Conservation (phyloP, 2,113 vertebrate genomes). For the Mobula birostris region DNA sequence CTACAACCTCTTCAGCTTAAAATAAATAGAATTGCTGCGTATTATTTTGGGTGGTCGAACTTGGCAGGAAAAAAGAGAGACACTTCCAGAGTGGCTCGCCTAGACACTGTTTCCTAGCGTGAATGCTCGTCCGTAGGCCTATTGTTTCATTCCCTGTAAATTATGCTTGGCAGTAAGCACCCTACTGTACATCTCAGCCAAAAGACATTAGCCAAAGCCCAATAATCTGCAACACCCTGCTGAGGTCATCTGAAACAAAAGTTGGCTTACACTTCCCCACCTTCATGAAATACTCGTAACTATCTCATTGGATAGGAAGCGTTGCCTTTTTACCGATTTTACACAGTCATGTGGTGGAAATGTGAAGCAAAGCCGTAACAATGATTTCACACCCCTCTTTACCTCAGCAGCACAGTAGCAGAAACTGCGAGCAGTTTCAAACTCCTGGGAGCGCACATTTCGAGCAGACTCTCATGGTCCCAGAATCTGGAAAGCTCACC, state of each 20-base stretch:
- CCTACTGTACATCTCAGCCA: slow-evolving; percentile 9
- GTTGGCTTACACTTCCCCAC: not conserved
- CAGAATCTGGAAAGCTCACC: too few species aligned
- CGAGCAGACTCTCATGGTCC: too few species aligned
- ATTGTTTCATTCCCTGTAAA: slow-evolving; percentile 29
- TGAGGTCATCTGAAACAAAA: slow-evolving; percentile 31
- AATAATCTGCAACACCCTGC: slow-evolving; percentile 23
- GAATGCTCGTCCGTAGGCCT: not conserved
- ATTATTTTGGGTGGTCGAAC: slow-evolving; percentile 12
- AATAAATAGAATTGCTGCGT: not conserved
- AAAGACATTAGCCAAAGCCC: slow-evolving; percentile 7
- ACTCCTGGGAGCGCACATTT: too few species aligned
- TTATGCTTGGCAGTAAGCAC: slow-evolving; percentile 20
- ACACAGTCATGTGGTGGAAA: not conserved
- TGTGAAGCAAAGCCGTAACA: not conserved
- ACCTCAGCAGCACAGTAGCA: too few species aligned
- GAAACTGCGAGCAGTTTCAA: too few species aligned
- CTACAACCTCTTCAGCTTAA: not conserved
- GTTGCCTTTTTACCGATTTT: not conserved
- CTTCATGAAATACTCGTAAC: not conserved
- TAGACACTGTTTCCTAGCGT: not conserved
- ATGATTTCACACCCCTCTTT: not conserved
- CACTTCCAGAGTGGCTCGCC: not conserved
- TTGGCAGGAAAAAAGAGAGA: slow-evolving; percentile 1
- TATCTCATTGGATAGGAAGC: not conserved